Evolutionary conservation across 2,113 vertebrate species (phyloP), one percentile per base, ranked within the genome.

Genomic region (Rana temporaria): DNA sequence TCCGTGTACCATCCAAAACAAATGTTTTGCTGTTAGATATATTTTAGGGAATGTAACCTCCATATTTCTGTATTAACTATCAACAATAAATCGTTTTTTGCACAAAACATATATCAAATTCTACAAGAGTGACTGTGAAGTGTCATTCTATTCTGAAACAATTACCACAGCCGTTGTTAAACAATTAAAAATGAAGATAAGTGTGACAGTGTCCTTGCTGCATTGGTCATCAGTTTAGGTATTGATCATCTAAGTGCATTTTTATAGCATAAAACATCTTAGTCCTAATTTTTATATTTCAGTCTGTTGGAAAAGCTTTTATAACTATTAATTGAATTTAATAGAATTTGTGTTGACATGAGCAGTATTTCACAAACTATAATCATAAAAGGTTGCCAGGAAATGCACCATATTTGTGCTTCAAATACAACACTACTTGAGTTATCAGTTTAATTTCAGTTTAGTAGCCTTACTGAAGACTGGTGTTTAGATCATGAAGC

Each of bases 321-420:
- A 81, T 83, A 65, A 2, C 0, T 52, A 78, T 85, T 82, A 86
- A 85, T 87, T 86, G 72, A 52, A 85, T 80, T 83, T 79, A 88
- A 84, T 81, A 86, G 75, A 59, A 15, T 82, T 69, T 53, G 70
- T 81, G 68, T n/a, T 84, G 64, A 84, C n/a, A 69, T 64, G 55
- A 78, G 60, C 32, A 78, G 79, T 78, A 9, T 81, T 82, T 86
- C 71, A 87, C 59, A 75, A 17, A 59, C 57, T 57, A 67, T 84
- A 78, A 84, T 80, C 85, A 84, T 85, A 81, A 86, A 85, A 81
- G n/a, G 19, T 81, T 87, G 32, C 59, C 63, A 85, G 22, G 68
- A 85, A 85, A 81, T 78, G 9, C 8, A 48, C 42, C 42, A 48
- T 56, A 84, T 84, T 86, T 86, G 34, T 68, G 19, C 17, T 86